Conservation (phyloP, 2,113 vertebrate genomes). For the Climacteris rufus region DNA sequence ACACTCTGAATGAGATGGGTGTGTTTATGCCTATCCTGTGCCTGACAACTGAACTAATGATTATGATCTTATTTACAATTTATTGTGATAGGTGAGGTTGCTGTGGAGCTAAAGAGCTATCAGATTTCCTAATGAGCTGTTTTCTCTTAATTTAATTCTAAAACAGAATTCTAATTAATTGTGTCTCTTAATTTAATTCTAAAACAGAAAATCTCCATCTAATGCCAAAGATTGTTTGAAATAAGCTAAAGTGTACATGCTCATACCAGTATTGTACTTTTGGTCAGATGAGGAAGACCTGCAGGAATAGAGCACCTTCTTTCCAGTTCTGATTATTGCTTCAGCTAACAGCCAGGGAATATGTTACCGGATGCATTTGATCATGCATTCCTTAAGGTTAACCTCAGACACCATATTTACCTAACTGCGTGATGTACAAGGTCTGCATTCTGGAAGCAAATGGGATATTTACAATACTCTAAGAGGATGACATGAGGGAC, state of each 20-base stretch:
- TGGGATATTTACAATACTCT: not conserved
- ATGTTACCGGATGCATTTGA: not conserved
- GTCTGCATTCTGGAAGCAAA: not conserved
- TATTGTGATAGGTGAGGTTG: not conserved
- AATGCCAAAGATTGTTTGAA: not conserved
- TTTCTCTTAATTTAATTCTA: not conserved
- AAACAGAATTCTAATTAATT: too few species aligned
- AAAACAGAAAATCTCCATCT: not conserved
- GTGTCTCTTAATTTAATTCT: not conserved
- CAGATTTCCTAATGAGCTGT: not conserved
- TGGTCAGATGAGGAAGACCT: not conserved
- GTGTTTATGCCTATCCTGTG: not conserved
- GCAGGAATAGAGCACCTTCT: not conserved
- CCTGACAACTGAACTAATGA: not conserved
- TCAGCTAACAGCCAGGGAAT: not conserved
- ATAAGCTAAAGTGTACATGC: not conserved
- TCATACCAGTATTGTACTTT: not conserved
- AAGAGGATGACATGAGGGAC: not conserved
- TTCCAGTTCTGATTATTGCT: not conserved
- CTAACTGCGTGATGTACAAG: not conserved
- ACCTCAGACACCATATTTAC: not conserved
- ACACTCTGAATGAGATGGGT: fast-evolving
- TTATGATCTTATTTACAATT: not conserved
- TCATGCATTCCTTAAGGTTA: not conserved
- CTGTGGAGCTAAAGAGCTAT: not conserved